Percentiles rank a stretch among this genome's conserved stretches.
phyloP scores from a whole-genome alignment of 2,113 vertebrate species.

The Suncus etruscus region DNA sequence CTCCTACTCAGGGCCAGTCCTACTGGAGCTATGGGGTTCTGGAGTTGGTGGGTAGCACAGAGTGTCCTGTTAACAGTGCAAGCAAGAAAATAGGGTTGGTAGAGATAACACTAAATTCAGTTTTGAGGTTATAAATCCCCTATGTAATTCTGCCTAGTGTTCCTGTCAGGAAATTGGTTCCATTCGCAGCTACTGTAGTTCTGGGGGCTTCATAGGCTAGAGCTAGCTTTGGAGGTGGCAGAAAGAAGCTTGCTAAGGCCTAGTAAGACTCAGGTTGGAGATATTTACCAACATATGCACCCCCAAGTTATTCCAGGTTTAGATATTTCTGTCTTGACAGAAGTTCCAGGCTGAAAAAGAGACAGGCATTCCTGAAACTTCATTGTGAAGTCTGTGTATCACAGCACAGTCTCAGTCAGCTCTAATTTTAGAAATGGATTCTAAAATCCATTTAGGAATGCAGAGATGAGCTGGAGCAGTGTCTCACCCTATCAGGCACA shows the following conservation, averaged over 20 bases:
- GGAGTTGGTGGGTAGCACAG: no score
- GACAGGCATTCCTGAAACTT: not conserved
- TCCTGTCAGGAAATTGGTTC: not conserved
- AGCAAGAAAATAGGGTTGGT: not conserved
- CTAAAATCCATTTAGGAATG: not conserved
- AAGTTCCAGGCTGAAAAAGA: not conserved
- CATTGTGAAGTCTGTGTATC: constrained; percentile 30
- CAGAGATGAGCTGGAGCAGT: not conserved
- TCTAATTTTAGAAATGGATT: not conserved
- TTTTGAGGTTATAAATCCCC: not conserved
- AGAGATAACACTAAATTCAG: not conserved
- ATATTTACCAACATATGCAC: not conserved
- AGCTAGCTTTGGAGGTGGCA: not conserved
- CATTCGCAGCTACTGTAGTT: not conserved
- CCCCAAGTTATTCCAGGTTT: not conserved
- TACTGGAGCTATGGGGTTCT: not conserved
- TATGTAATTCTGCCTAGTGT: not conserved
- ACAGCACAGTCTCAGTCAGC: not conserved
- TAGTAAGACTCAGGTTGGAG: not conserved
- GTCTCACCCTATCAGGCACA: no score
- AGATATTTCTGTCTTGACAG: not conserved
- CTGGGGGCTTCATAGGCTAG: not conserved
- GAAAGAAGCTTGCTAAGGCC: not conserved
- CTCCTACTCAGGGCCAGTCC: not conserved
- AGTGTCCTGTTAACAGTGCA: not conserved